A percentile compares a stretch with the other conserved stretches of the same genome.
phyloP scores from a whole-genome alignment of 2,113 vertebrate species.

The Puffinus mauretanicus region DNA sequence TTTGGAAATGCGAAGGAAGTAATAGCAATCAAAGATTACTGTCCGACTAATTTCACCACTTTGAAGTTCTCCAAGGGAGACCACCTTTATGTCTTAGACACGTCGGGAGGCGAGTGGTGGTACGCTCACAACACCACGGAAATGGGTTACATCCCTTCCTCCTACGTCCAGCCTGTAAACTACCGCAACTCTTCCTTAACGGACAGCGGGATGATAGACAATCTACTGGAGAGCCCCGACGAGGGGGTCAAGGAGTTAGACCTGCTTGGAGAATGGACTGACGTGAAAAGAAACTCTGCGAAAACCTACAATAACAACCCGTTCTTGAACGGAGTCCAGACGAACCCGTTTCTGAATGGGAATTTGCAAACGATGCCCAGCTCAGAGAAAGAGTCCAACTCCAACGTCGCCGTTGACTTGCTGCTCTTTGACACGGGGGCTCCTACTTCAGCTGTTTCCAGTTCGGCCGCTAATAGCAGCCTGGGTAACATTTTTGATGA shows the following conservation, averaged over 20 bases:
- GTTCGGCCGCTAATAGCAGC: conserved; percentile 65
- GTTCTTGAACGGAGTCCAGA: conserved; percentile 81
- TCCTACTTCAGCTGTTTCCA: conserved; percentile 4
- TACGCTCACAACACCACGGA: conserved; percentile 97
- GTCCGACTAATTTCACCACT: conserved; percentile 94
- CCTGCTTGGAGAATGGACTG: conserved; percentile 79
- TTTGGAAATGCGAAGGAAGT: conserved; percentile 91
- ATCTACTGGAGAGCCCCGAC: conserved; percentile 80
- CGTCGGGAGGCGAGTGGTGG: conserved; percentile 95
- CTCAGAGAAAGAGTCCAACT: conserved; percentile 67
- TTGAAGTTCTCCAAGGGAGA: conserved; percentile 96
- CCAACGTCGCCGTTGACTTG: conserved; percentile 72
- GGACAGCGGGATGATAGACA: conserved; percentile 92
- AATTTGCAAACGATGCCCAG: conserved; percentile 51
- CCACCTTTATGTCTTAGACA: conserved; percentile 91
- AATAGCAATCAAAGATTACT: conserved; percentile 94
- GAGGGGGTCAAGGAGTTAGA: conserved; percentile 85
- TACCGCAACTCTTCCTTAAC: conserved; percentile 85
- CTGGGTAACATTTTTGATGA: conserved; percentile 75
- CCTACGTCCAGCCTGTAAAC: conserved; percentile 88
- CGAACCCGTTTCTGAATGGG: conserved; percentile 89
- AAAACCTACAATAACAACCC: conserved; percentile 82
- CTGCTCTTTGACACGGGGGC: conserved; percentile 81
- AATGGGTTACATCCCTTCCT: conserved; percentile 96
- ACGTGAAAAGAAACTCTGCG: conserved; percentile 64